Percentiles rank a stretch among this genome's conserved stretches.
phyloP scores from a whole-genome alignment of 1,140 invertebrate genomes.

The Microplitis mediator region DNA sequence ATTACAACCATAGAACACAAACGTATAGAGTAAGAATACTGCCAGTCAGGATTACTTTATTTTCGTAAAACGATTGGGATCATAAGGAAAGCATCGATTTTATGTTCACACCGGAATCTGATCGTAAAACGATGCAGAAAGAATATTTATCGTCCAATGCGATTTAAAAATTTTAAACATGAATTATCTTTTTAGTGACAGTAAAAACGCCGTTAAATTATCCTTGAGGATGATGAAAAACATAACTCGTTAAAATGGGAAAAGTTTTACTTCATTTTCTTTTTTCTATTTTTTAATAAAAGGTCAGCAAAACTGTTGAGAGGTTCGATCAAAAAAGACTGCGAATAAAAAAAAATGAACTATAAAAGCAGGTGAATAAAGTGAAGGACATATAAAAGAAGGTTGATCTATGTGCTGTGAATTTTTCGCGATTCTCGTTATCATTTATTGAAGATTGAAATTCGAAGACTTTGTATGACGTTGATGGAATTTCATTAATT shows the following conservation, averaged over 20 bases:
- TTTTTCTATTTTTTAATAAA: background rate
- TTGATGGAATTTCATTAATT: conserved; percentile 53
- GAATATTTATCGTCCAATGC: background rate
- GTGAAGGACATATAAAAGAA: background rate
- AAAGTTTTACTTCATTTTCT: background rate
- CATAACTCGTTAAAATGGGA: background rate
- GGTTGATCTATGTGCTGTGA: background rate
- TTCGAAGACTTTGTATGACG: conserved; percentile 36
- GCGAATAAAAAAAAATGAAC: background rate
- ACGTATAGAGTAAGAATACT: no score
- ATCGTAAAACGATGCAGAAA: background rate
- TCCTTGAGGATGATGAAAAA: background rate
- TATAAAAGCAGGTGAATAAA: background rate
- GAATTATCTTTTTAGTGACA: background rate
- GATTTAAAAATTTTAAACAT: background rate
- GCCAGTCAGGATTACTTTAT: background rate
- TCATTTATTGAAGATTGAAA: conserved; percentile 45
- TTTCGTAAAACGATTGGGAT: background rate
- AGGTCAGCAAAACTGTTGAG: background rate
- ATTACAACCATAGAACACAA: no score
- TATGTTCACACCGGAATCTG: background rate
- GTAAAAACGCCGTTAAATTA: background rate
- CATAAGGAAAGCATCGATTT: background rate
- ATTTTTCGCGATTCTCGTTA: conserved; percentile 15
- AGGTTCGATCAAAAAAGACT: background rate